These are phyloP conservation scores for Oligia latruncula DNA, from an alignment of 2,888 invertebrate genomes.

Conservation along the genomic window DNA sequence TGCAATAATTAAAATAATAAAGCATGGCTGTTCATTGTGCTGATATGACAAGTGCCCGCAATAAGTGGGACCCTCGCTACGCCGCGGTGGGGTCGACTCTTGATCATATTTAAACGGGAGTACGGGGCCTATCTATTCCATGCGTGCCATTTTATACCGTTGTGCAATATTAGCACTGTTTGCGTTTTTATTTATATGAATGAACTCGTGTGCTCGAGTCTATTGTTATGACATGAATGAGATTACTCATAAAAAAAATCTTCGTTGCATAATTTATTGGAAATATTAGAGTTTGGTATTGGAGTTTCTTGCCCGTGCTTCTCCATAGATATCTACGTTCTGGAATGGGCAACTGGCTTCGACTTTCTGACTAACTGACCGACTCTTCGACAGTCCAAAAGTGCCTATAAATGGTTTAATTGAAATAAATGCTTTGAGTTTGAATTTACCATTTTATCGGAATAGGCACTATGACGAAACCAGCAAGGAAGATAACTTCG, in stretches of 20 bases:
- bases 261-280: not conserved
- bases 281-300: not conserved
- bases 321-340: not conserved
- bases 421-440: not conserved
- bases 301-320: not conserved
- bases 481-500: constrained; percentile 19
- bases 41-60: constrained; percentile 89
- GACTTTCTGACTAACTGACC: not conserved
- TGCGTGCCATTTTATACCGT: constrained; percentile 48
- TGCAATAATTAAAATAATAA: constrained; percentile 90
- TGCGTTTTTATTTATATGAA: constrained; percentile 50
- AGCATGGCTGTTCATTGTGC: constrained; percentile 85
- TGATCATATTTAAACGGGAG: constrained; percentile 61
- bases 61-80: constrained; percentile 82
- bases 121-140: constrained; percentile 51
- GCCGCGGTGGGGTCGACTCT: constrained; percentile 68
- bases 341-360: not conserved
- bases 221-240: constrained; percentile 37
- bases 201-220: constrained; percentile 23
- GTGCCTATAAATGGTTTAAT: not conserved
- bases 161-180: constrained; percentile 53
- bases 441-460: constrained; percentile 9
- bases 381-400: too few relatives aligned
- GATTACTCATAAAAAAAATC: not conserved
- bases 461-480: constrained; percentile 24